These are phyloP conservation scores for Syritta pipiens DNA, from an alignment of 2,888 invertebrate species.

Conservation along the genomic window DNA sequence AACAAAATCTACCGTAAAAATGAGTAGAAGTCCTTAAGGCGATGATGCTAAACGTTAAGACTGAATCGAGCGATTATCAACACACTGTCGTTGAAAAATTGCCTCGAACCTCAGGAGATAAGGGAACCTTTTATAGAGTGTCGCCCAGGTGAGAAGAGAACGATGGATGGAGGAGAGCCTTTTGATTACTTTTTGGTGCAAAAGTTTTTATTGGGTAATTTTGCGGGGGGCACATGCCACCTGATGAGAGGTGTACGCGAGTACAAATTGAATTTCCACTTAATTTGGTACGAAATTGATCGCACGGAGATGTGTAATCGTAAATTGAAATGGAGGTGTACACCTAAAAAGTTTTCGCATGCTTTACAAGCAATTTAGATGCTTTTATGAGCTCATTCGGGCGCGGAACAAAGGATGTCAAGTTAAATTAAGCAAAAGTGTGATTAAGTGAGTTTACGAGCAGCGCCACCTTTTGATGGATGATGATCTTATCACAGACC, in stretches of 20 bases:
- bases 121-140: slow-evolving; percentile 56
- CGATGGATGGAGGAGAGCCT: no score
- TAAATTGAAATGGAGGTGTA: slow-evolving; percentile 3
- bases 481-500: no score
- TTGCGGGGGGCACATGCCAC: slow-evolving; percentile 7
- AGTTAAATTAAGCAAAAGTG: neutral
- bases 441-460: no score
- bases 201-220: slow-evolving; percentile 44
- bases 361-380: slow-evolving; percentile 3
- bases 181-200: slow-evolving; percentile 29
- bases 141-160: slow-evolving; percentile 50
- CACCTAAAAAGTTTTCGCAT: slow-evolving; percentile 7
- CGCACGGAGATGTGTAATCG: slow-evolving; percentile 3
- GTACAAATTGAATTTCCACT: slow-evolving; percentile 41
- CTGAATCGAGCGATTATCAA: slow-evolving; percentile 30
- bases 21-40: neutral
- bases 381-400: no score
- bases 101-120: slow-evolving; percentile 25
- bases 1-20: slow-evolving; percentile 19
- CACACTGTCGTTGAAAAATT: slow-evolving; percentile 4
- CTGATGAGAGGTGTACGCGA: neutral
- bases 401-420: neutral
- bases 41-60: neutral
- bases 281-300: slow-evolving; percentile 36
- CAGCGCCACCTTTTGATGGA: no score